phyloP scores from a whole-genome alignment of 1,140 invertebrate genomes.

The Phocides pigmalion region DNA sequence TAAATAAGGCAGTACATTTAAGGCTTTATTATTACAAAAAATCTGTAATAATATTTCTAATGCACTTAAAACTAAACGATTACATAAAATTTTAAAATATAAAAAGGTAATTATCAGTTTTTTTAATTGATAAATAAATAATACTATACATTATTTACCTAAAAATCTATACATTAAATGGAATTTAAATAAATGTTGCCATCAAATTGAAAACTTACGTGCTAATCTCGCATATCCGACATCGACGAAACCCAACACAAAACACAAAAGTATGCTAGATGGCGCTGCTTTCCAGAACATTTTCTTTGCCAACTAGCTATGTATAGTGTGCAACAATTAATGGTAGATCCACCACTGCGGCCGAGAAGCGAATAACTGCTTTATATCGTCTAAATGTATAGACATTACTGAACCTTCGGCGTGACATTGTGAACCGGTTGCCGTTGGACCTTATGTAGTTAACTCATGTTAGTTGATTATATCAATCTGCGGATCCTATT shows the following conservation, averaged over 20 bases:
- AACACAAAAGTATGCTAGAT: constrained; percentile 43
- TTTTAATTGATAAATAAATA: too few relatives aligned
- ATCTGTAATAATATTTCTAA: too few relatives aligned
- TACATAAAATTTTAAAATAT: too few relatives aligned
- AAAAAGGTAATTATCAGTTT: too few relatives aligned
- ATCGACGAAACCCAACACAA: constrained; percentile 44
- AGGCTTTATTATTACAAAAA: too few relatives aligned
- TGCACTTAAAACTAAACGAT: too few relatives aligned
- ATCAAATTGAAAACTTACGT: constrained; percentile 52
- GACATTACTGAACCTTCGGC: constrained; percentile 55
- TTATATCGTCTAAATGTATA: constrained; percentile 67
- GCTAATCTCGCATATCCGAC: constrained; percentile 56
- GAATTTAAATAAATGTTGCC: not conserved
- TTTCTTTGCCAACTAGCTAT: not conserved
- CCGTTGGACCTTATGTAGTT: constrained; percentile 32
- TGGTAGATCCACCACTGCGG: constrained; percentile 47
- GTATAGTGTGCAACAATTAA: constrained; percentile 44
- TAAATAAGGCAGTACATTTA: too few relatives aligned
- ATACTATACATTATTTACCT: too few relatives aligned
- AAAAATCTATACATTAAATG: too few relatives aligned
- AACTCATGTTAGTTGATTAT: not conserved
- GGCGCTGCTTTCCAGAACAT: constrained; percentile 31
- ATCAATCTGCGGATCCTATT: not conserved
- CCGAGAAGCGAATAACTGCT: constrained; percentile 52
- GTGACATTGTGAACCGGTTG: constrained; percentile 64